Base-by-base conservation (phyloP, 2,888 invertebrate species). In the Ecdyonurus torrentis region DNA sequence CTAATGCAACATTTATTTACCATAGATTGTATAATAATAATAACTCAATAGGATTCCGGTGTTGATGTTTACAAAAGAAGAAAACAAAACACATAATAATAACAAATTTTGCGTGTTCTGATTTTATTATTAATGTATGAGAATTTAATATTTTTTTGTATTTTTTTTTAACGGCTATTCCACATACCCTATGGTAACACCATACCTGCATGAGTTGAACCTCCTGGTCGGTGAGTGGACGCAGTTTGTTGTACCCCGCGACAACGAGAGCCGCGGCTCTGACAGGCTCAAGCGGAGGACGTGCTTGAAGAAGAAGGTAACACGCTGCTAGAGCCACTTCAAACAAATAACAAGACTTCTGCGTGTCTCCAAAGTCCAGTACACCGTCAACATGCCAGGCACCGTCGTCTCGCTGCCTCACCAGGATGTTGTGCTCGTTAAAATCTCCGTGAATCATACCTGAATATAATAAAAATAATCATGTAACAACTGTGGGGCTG, bases 381-480 rank as follows among this genome's bases (percentile, higher is more conserved):
- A 95, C 76, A 0, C 86, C 89, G 1, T 77, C 74, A 7, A 92
- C 77, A 61, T 77, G 76, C 75, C 82, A 82, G 25, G 80, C 79
- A 0, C 75, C 73, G 52, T 77, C 71, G 52, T 76, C 76, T 68
- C 59, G 22, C 22, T 19, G 61, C 5, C 63, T 64, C 0, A 88
- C 83, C 2, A 94, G 72, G 2, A 95, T 81, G 74, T 96, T 96
- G 73, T 89, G 89, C 70, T 94, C 93, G 72, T 95, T 95, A 64
- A 90, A 80, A 72, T 96, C 96, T 1, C 93, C 95, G 71, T 96
- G 95, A 65, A 95, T 88, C 2, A 88, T 66, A 70, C 80, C 79
- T 78, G 66, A 1, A 69, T 67, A n/a, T n/a, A n/a, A n/a, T n/a
- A n/a, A n/a, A n/a, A n/a, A n/a, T n/a, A n/a, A n/a, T n/a, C n/a